phyloP scores from a whole-genome alignment of 2,113 vertebrate species.

The Orcinus orca region DNA sequence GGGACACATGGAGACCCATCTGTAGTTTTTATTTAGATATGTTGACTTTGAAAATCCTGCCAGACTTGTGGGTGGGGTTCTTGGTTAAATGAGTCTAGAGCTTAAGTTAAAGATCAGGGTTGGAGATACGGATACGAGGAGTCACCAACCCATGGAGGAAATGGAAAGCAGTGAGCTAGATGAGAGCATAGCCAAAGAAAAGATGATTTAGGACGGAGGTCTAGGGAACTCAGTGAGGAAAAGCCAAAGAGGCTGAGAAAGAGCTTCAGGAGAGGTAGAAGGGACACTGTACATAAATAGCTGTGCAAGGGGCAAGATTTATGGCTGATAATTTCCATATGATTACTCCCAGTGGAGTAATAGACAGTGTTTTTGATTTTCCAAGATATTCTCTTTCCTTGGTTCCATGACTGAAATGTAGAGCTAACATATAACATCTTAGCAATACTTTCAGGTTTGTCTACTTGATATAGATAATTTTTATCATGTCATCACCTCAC shows the following conservation, averaged over 20 bases:
- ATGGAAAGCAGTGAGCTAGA: background rate
- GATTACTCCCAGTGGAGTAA: background rate
- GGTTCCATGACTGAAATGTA: background rate
- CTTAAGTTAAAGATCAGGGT: background rate
- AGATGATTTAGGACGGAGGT: background rate
- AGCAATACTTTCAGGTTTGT: background rate
- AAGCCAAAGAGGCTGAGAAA: background rate
- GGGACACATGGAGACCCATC: background rate
- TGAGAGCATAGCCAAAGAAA: background rate
- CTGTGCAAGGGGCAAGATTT: background rate
- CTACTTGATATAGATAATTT: background rate
- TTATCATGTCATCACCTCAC: background rate
- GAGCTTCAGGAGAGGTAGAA: background rate
- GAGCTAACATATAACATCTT: background rate
- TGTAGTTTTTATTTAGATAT: background rate
- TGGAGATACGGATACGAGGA: background rate
- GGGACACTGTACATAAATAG: background rate
- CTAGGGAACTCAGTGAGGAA: background rate
- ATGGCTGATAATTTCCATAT: background rate
- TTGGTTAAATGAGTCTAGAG: background rate
- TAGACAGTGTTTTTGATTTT: background rate
- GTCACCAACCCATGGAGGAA: background rate
- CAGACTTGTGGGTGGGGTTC: background rate
- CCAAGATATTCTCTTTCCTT: background rate
- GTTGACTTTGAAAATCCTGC: background rate